A percentile compares a stretch with the other conserved stretches of the same genome.
Evolutionary conservation across 2,888 invertebrate species (phyloP).

Genomic region (Aethes cnicana): DNA sequence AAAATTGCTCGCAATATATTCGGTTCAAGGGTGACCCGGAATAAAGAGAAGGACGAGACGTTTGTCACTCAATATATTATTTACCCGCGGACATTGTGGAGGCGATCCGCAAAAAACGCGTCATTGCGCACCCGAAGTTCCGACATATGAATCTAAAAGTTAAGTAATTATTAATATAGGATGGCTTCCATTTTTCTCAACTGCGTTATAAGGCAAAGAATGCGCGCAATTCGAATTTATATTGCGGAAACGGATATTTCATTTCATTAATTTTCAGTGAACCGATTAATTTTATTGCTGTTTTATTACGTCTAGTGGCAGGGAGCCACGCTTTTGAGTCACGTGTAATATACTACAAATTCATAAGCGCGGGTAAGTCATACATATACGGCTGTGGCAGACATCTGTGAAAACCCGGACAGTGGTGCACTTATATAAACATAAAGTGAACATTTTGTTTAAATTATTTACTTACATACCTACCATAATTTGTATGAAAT

Average conservation of each 20-base stretch:
- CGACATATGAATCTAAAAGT: constrained; percentile 16
- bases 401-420: constrained; percentile 2
- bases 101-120: constrained; percentile 33
- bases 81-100: constrained; percentile 55
- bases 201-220: background rate
- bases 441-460: too few relatives aligned
- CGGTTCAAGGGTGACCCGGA: constrained; percentile 74
- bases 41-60: constrained; percentile 65
- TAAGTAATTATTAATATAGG: constrained; percentile 15
- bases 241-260: background rate
- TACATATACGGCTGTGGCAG: constrained; percentile 1
- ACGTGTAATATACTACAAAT: constrained; percentile 11
- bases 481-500: too few relatives aligned
- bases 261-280: constrained; percentile 11
- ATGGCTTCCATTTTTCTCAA: background rate
- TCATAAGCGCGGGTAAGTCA: background rate
- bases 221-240: background rate
- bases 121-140: background rate
- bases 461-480: too few relatives aligned
- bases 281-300: constrained; percentile 4
- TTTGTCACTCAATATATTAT: constrained; percentile 76
- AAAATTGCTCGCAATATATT: constrained; percentile 77
- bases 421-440: too few relatives aligned
- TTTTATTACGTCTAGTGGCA: background rate
- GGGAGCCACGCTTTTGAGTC: constrained; percentile 1